Base-by-base conservation (phyloP, 2,797 vertebrate species). In the Clarias laeviceps region DNA sequence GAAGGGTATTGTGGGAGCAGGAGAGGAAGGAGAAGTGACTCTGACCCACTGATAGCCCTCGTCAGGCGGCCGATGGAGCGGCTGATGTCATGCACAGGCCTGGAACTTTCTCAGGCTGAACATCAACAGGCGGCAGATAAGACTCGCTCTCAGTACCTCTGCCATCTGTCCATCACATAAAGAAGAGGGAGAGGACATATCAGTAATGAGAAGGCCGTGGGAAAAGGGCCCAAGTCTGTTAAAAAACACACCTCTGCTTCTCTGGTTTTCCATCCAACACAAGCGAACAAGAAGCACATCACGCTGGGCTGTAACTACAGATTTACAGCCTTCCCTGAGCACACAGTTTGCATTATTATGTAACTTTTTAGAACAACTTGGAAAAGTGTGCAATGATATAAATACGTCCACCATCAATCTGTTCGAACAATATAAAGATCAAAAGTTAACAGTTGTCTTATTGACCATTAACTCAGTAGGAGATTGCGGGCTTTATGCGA, bases 51-150 rank as follows among this genome's bases (percentile, higher is more conserved):
- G 92, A 93, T 92, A 91, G 91, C 66, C 83, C 82, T 83, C 79
- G 87, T 88, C 91, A 92, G 91, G 89, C 90, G 85, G 90, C 84
- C 90, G 62, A 85, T 80, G 83, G 88, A 90, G 34, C 79, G 69
- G 72, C 87, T 89, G 90, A 94, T 90, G 89, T 92, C 88, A 92
- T 91, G 85, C 83, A 90, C 90, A 93, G 91, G 82, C 84, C 34
- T 81, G 12, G 84, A 87, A 82, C 15, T 87, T 89, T 88, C 85
- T 82, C 83, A 87, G 83, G 76, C 79, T 78, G 69, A 6, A 66
- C 76, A 88, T 85, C 84, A 86, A 80, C 72, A 68, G 73, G 70
- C 80, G 68, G 34, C 54, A 88, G 88, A 90, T 89, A 84, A 89
- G 85, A 72, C 62, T 27, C 50, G 11, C 64, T 81, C 54, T 80